A percentile compares a stretch with the other conserved stretches of the same genome.
Evolutionary conservation across 2,113 vertebrate species (phyloP).

Genomic region (Tragulus kanchil): DNA sequence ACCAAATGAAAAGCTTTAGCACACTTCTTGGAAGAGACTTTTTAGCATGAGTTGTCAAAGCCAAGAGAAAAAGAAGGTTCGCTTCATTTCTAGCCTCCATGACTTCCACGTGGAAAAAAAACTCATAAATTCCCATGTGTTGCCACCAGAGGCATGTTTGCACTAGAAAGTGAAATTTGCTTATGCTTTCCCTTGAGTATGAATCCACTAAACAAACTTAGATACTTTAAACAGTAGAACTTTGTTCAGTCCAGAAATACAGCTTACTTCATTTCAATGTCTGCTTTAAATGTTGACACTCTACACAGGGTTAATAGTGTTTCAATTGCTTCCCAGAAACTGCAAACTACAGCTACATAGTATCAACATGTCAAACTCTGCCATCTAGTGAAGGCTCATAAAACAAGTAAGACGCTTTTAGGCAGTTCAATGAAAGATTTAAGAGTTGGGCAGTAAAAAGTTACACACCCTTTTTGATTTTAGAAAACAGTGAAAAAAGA

Average conservation of each 20-base stretch:
- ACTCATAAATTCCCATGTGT: constrained; percentile 81
- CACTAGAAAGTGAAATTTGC: constrained; percentile 83
- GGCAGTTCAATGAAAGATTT: constrained; percentile 90
- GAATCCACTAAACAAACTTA: constrained; percentile 87
- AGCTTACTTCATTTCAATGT: constrained; percentile 88
- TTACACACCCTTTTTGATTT: constrained; percentile 89
- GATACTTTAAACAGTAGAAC: constrained; percentile 85
- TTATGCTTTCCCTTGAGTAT: constrained; percentile 82
- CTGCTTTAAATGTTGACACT: constrained; percentile 89
- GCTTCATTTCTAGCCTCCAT: constrained; percentile 81
- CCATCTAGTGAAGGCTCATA: constrained; percentile 89
- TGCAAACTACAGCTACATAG: constrained; percentile 90
- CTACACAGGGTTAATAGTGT: constrained; percentile 90
- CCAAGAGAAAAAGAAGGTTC: constrained; percentile 78
- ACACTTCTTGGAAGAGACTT: constrained; percentile 77
- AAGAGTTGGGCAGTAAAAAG: constrained; percentile 87
- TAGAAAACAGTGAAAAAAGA: constrained; percentile 89
- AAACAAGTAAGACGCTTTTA: constrained; percentile 88
- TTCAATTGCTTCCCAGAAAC: constrained; percentile 89
- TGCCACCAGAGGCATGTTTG: constrained; percentile 80
- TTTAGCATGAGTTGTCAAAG: constrained; percentile 84
- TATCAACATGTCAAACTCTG: constrained; percentile 89
- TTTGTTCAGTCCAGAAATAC: constrained; percentile 89
- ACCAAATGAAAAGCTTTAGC: constrained; percentile 86
- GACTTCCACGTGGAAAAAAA: constrained; percentile 83